phyloP scores from a whole-genome alignment of 2,113 vertebrate species.

The Cyanoderma ruficeps region DNA sequence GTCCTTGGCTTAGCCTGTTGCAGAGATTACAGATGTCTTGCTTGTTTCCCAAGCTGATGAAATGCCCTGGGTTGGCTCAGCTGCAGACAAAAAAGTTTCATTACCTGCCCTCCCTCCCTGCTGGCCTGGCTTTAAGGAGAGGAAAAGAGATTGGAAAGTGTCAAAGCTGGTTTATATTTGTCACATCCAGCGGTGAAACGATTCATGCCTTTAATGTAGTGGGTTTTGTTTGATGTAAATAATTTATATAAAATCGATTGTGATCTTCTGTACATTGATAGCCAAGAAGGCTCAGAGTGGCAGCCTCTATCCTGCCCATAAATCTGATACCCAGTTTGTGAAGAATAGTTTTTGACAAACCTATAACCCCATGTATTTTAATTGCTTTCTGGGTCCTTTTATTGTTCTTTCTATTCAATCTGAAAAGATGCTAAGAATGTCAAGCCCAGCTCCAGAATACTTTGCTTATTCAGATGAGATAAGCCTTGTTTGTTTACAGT shows the following conservation, averaged over 20 bases:
- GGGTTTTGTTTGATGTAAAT: background rate
- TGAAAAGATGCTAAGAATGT: background rate
- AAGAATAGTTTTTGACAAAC: background rate
- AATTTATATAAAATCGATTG: background rate
- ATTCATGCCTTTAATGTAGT: background rate
- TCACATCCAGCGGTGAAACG: background rate
- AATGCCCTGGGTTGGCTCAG: background rate
- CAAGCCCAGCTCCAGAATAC: background rate
- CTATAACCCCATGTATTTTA: background rate
- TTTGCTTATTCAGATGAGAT: background rate
- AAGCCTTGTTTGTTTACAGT: background rate
- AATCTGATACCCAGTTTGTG: background rate
- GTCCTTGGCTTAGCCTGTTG: background rate
- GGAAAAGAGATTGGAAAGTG: background rate
- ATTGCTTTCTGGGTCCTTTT: background rate
- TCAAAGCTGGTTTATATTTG: background rate
- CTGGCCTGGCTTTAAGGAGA: background rate
- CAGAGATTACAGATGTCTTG: background rate
- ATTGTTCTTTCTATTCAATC: background rate
- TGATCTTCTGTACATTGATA: background rate
- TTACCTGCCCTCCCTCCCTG: background rate
- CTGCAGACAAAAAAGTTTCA: background rate
- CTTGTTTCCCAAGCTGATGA: background rate
- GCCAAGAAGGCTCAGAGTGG: background rate
- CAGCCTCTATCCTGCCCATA: background rate